Evolutionary conservation across 1,140 invertebrate genomes (phyloP), one percentile per base, ranked within the genome.

Genomic region (Drosophila arawakana): DNA sequence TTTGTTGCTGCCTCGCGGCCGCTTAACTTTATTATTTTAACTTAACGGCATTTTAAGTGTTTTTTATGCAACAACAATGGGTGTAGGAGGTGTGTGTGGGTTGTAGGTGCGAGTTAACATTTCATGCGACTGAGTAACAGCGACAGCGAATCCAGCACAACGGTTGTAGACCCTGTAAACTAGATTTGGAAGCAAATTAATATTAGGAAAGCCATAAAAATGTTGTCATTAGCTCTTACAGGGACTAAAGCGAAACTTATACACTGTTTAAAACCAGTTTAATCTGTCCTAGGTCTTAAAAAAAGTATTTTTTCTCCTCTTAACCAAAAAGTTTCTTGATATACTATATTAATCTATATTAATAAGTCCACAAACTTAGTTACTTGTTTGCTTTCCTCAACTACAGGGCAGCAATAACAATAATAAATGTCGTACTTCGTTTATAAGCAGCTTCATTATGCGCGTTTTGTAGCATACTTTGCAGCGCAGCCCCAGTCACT

Each of bases 21-120:
- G 83, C 80, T 89, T 88, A 89, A 89, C 85, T 88, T 89, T 88
- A 90, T 89, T 89, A 90, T 90, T 89, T 89, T 89, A 89, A 84
- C 84, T 89, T 89, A 89, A 89, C 85, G 84, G 81, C 85, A 75
- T 89, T 89, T 89, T 89, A 89, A 89, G 84, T 89, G 85, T 89
- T 89, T 89, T 80, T 88, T 84, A 83, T 80, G 75, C 70, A 52
- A 61, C 54, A 63, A 55, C 55, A 34, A 60, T 44, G 13, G 21
- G 21, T 15, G 35, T 25, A 49, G 25, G 25, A 15, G 25, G 25
- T 30, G 25, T 30, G 25, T 30, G 25, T 15, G 3, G 61, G 18
- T 60, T 61, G 59, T 76, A 76, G 62, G 66, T 77, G 81, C 69
- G 72, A 84, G 81, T 84, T 78, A 74, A 84, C 81, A 84, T 78